Conservation (phyloP, 2,888 invertebrate genomes). For the Theristus sp. region DNA sequence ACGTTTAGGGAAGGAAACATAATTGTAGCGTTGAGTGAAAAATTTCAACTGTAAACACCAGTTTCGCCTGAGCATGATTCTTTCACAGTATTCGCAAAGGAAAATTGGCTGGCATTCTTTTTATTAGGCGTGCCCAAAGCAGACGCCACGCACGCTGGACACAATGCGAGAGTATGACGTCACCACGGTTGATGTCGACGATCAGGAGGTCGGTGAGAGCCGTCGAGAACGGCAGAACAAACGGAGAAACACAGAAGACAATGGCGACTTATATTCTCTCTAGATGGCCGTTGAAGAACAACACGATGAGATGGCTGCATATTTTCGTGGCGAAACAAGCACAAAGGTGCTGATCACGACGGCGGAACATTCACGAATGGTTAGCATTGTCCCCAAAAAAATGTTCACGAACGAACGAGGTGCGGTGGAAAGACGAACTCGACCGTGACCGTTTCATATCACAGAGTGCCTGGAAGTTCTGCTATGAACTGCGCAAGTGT, state of each 20-base stretch:
- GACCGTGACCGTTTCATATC: neutral
- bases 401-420: too few relatives aligned
- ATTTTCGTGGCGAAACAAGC: neutral
- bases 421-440: neutral
- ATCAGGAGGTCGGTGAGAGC: neutral
- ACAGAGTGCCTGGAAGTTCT: constrained; percentile 47
- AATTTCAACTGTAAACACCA: too few relatives aligned
- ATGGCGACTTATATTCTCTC: too few relatives aligned
- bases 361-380: neutral
- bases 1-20: too few relatives aligned
- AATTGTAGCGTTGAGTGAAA: too few relatives aligned
- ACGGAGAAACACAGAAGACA: too few relatives aligned
- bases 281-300: too few relatives aligned
- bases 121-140: neutral
- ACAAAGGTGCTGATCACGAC: neutral
- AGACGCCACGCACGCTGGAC: neutral
- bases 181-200: neutral
- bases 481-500: constrained; percentile 66
- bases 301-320: neutral
- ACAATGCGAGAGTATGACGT: neutral
- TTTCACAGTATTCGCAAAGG: too few relatives aligned
- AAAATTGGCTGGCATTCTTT: neutral
- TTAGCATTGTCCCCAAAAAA: too few relatives aligned
- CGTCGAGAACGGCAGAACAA: too few relatives aligned
- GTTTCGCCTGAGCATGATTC: too few relatives aligned